Base-by-base conservation (phyloP, 64 coral and sea anemone species). In the Actinia equina region DNA sequence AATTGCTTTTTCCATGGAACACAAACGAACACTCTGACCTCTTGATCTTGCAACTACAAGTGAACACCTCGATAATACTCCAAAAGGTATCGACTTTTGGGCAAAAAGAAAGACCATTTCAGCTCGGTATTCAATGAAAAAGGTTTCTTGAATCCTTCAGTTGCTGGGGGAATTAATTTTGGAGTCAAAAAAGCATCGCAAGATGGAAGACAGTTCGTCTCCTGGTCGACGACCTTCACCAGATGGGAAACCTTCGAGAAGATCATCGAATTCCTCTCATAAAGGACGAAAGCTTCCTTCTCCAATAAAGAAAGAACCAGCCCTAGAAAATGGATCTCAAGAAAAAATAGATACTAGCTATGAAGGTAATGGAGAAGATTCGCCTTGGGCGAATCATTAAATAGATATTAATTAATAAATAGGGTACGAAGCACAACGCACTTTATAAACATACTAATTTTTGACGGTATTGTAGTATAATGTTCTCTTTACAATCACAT, bases 241-340 rank as follows among this genome's bases (percentile, higher is more conserved):
- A 37, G 51, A 52, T 41, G 83, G 83, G 9, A 60, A 60, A 54
- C 14, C 51, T 23, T 42, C 83, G 5, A 7, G 30, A 45, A 57
- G 83, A 30, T 42, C 51, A 14, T 43, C 43, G 4, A 44, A 18
- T 81, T 22, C 30, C 62, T 44, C 30, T 53, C 83, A 18, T 19
- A 63, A 63, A 30, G 59, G 51, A 57, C 83, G 83, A 52, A 85
- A 85, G 45, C 83, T 85, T 60, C 83, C 83, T 42, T 85, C 83
- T 63, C 56, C 82, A 44, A 26, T 60, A n/a, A 85, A 60, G 14
- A 57, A 60, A 57, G 83, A 85, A 85, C 10, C n/a, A 61, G 83
- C 17, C 6, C 16, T 20, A 30, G 18, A 82, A 52, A 52, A 52
- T 51, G 45, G 53, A 85, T 52, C 26, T 85, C 52, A 60, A 61